Conservation (phyloP, 2,113 vertebrate species). For the Scatophagus argus region DNA sequence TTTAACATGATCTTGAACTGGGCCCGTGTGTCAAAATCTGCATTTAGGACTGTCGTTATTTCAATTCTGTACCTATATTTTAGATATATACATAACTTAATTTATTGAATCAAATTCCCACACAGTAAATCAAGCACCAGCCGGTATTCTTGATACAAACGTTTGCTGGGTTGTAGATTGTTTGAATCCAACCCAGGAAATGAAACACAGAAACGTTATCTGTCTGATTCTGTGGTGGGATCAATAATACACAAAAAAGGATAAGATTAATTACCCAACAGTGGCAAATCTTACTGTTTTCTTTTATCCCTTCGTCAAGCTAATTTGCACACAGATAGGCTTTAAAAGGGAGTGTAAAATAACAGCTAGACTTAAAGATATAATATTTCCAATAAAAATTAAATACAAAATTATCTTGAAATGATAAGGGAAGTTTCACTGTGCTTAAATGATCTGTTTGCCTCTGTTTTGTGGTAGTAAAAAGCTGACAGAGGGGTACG, state of each 20-base stretch:
- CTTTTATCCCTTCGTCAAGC: too few relatives aligned
- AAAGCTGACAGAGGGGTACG: background rate
- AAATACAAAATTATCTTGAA: background rate
- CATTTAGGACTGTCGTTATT: background rate
- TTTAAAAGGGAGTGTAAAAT: background rate
- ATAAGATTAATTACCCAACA: too few relatives aligned
- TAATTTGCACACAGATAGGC: background rate
- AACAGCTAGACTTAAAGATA: background rate
- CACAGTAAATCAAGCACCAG: background rate
- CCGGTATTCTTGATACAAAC: background rate
- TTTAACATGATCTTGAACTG: background rate
- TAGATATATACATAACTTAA: background rate
- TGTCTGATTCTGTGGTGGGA: background rate
- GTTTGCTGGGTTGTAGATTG: too few relatives aligned
- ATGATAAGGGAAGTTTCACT: background rate
- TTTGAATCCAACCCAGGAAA: background rate
- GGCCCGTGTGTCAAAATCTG: background rate
- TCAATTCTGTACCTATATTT: background rate
- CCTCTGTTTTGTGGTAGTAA: background rate
- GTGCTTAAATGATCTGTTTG: background rate
- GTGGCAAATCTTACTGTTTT: too few relatives aligned
- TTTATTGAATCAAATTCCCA: background rate
- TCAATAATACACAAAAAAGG: conserved; percentile 8
- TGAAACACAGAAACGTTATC: background rate
- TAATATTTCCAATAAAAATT: background rate